Conservation (phyloP, 2,888 invertebrate species). For the Sphaeridia pumilis region DNA sequence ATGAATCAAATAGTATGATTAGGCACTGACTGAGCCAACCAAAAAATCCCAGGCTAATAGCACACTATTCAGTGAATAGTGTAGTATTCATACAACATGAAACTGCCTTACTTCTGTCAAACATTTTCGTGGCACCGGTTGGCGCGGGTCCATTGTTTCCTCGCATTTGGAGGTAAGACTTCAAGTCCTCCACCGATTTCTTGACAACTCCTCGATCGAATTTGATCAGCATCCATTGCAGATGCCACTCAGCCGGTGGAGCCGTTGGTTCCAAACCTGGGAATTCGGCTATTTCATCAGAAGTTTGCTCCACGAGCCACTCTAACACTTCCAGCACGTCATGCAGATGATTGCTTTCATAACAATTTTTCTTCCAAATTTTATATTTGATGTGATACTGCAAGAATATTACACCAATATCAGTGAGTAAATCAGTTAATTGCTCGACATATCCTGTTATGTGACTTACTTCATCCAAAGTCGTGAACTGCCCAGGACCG, state of each 20-base stretch:
- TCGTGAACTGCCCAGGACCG: slow-evolving; percentile 16
- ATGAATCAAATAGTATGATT: too few species aligned
- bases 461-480: slow-evolving; percentile 25
- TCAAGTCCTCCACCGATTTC: slow-evolving; percentile 19
- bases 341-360: slow-evolving; percentile 30
- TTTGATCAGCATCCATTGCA: slow-evolving; percentile 28
- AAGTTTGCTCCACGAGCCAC: slow-evolving; percentile 5
- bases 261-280: slow-evolving; percentile 16
- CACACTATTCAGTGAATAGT: too few species aligned
- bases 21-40: too few species aligned
- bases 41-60: too few species aligned
- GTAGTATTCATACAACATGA: background rate
- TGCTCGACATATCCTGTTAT: too few species aligned
- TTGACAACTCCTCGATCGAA: slow-evolving; percentile 23
- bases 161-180: too few species aligned
- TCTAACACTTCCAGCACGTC: slow-evolving; percentile 23
- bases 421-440: slow-evolving; percentile 3
- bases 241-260: slow-evolving; percentile 20
- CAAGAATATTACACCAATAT: background rate
- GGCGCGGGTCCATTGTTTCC: too few species aligned
- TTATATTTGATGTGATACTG: slow-evolving; percentile 34
- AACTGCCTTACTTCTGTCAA: slow-evolving; percentile 28
- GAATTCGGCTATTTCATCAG: slow-evolving; percentile 15
- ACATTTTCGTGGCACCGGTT: slow-evolving; percentile 29
- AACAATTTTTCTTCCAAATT: slow-evolving; percentile 33